Evolutionary conservation across 2,888 invertebrate genomes (phyloP).

Genomic region (Pollenia griseotomentosa): DNA sequence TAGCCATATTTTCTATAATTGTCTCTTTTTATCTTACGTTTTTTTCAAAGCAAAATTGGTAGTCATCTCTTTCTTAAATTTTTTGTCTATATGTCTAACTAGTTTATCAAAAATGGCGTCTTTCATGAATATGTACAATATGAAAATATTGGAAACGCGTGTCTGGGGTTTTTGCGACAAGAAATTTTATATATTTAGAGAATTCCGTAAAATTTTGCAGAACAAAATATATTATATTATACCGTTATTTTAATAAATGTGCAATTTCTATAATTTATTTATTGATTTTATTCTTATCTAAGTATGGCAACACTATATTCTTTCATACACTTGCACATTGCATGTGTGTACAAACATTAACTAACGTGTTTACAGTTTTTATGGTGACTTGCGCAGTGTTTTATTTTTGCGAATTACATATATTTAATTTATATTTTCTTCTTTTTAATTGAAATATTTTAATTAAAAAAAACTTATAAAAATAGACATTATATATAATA

Average conservation of each 20-base stretch:
- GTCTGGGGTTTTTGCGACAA: constrained; percentile 21
- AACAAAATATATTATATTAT: not conserved
- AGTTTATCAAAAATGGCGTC: constrained; percentile 71
- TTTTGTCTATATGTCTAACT: constrained; percentile 20
- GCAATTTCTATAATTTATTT: not conserved
- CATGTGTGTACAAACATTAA: not conserved
- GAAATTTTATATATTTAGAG: not conserved
- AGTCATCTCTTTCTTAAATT: constrained; percentile 52
- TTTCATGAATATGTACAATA: constrained; percentile 35
- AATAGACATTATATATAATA: constrained; percentile 40
- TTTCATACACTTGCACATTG: constrained; percentile 4
- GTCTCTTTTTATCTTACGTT: constrained; percentile 40
- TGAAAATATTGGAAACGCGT: constrained; percentile 52
- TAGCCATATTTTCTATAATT: constrained; percentile 59
- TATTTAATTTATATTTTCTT: constrained; percentile 24
- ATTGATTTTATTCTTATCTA: constrained; percentile 16
- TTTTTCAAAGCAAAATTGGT: not conserved
- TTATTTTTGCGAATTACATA: constrained; percentile 54
- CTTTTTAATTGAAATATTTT: constrained; percentile 35
- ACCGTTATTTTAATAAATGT: not conserved
- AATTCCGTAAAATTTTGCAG: not conserved
- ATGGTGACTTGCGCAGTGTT: constrained; percentile 78
- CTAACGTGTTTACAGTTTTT: constrained; percentile 67
- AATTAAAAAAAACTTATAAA: constrained; percentile 37
- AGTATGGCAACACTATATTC: constrained; percentile 42